These are phyloP conservation scores for Muschampia plurimacula DNA, from an alignment of 2,888 invertebrate species.

Conservation along the genomic window DNA sequence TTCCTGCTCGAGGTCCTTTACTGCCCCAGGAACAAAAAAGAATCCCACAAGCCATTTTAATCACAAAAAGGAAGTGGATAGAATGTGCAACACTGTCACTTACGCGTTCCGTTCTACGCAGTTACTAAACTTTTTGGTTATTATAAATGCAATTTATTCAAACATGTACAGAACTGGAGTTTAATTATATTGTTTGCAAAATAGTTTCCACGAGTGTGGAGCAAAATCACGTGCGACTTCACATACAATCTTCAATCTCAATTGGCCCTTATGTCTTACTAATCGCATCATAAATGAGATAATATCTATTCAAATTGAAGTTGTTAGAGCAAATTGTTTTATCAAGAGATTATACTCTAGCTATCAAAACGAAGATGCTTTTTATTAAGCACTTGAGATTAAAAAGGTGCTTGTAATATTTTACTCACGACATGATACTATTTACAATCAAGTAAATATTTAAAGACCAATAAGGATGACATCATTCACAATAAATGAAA, in stretches of 20 bases:
- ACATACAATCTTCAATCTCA: background rate
- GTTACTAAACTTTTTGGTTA: background rate
- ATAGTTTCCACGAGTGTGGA: background rate
- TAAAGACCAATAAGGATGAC: no score
- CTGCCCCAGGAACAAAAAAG: background rate
- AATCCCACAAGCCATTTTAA: conserved; percentile 14
- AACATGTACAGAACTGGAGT: background rate
- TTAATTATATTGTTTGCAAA: background rate
- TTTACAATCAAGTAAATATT: background rate
- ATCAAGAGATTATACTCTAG: background rate
- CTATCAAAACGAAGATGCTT: background rate
- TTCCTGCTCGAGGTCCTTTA: background rate
- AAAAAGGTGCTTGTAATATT: background rate
- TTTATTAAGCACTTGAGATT: background rate
- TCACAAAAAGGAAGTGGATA: conserved; percentile 12
- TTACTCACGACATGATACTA: background rate
- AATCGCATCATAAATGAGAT: background rate
- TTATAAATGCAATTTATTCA: background rate
- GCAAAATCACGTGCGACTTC: background rate
- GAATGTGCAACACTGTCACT: conserved; percentile 25
- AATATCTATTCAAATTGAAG: background rate
- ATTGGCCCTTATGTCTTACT: background rate
- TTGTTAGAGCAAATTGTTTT: background rate
- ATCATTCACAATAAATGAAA: no score
- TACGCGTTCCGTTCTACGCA: conserved; percentile 26